Percentiles rank a stretch among this genome's conserved stretches.
Conservation (phyloP, 2,888 invertebrate species). For the Himalopsyche tibetana region DNA sequence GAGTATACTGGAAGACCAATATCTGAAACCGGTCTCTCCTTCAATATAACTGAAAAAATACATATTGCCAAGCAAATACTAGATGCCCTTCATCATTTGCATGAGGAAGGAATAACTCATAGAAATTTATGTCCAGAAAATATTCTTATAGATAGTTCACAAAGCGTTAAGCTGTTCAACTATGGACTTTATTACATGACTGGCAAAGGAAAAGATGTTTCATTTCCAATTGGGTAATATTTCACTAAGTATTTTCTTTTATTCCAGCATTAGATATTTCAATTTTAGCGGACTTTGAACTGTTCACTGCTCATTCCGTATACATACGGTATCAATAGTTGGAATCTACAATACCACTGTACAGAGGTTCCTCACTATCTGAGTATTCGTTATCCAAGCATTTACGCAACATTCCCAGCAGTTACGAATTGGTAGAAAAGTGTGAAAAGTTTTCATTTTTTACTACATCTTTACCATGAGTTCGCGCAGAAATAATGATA, state of each 20-base stretch:
- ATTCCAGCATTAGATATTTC: background rate
- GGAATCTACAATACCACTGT: no score
- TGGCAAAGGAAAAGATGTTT: constrained; percentile 88
- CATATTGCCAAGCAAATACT: constrained; percentile 85
- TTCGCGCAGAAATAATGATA: no score
- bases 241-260: constrained; percentile 68
- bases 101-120: constrained; percentile 84
- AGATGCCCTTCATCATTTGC: constrained; percentile 84
- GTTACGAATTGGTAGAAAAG: no score
- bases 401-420: no score
- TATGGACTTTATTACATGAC: constrained; percentile 97
- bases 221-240: constrained; percentile 89
- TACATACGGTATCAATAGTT: no score
- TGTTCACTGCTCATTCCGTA: background rate
- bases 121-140: constrained; percentile 90
- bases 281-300: background rate
- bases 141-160: constrained; percentile 84
- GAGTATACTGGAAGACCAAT: constrained; percentile 86
- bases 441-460: no score
- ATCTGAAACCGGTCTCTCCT: constrained; percentile 74
- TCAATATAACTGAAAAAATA: constrained; percentile 75
- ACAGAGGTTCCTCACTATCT: no score
- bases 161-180: constrained; percentile 90
- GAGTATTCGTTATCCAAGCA: no score
- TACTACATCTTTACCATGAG: no score